Evolutionary conservation across 2,888 invertebrate species (phyloP), one percentile per base, ranked within the genome.

Genomic region (Salticus scenicus): DNA sequence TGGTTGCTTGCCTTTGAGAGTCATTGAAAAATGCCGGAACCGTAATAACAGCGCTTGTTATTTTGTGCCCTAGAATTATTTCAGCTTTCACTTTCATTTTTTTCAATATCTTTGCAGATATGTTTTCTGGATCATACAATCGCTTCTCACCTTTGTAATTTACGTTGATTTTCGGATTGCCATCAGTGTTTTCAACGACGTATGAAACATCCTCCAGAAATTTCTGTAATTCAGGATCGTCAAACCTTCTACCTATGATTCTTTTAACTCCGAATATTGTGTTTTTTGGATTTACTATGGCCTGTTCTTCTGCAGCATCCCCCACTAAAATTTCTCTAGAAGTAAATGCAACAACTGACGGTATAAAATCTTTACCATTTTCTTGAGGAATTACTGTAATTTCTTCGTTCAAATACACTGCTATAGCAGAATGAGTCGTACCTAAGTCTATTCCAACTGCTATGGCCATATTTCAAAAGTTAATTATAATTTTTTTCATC

Each of bases 11-110:
- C 91, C 99, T 93, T 92, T 99, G 99, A 0, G 98, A 98, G 91
- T 99, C 99, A 91, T 99, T 99, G 92, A 98, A 99, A 92, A 99
- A 99, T 5, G 99, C 99, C 0, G 99, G 99, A 0, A 99, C 99
- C 0, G 99, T 99, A 89, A 99, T 93, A 24, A 99, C 99, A 0
- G 99, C 99, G 91, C 99, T 98, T 92, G 41, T 82, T 73, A 66
- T 14, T 28, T 8, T 12, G 14, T 10, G 30, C 1, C 66, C 66
- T 14, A 66, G 20, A 28, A 30, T 17, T 70, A 64, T 79, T 91
- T 91, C 92, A 87, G 98, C 98, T 0, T 98, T 98, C 92, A 98
- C 98, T 92, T 96, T 98, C 98, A 98, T 98, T 93, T 98, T 99
- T 88, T 96, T 94, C 27, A 98, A 93, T 0, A 97, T 95, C 91